A percentile compares a stretch with the other conserved stretches of the same genome.
Conservation (phyloP, 2,888 invertebrate genomes). For the Acholoe squamosa region DNA sequence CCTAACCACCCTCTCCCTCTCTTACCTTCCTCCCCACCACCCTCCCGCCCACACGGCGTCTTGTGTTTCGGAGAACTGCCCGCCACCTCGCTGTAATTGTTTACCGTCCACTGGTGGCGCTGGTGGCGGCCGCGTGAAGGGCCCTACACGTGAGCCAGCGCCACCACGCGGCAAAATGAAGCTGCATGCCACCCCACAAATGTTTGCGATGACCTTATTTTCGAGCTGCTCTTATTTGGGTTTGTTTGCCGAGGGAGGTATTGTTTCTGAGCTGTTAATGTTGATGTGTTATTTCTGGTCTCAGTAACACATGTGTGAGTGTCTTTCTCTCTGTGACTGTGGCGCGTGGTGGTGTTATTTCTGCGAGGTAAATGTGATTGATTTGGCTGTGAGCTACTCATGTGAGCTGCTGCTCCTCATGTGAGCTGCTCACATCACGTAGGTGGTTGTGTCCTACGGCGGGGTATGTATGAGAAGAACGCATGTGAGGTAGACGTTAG, state of each 20-base stretch:
- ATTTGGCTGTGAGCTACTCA: too few species aligned
- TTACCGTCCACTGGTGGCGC: constrained; percentile 47
- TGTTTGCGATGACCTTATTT: background rate
- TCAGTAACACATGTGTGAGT: too few species aligned
- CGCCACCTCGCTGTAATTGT: constrained; percentile 35
- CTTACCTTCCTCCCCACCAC: background rate
- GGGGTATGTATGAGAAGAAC: too few species aligned
- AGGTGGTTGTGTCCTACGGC: too few species aligned
- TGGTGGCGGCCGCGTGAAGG: constrained; percentile 1
- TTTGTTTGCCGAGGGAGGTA: background rate
- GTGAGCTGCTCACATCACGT: too few species aligned
- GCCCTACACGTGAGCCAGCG: background rate
- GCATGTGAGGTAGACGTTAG: too few species aligned
- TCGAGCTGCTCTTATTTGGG: background rate
- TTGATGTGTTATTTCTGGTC: too few species aligned
- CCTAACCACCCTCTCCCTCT: background rate
- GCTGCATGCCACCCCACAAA: background rate
- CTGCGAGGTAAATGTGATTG: too few species aligned
- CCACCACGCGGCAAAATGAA: constrained; percentile 18
- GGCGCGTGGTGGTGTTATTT: too few species aligned
- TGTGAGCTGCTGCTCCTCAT: too few species aligned
- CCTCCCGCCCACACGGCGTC: background rate
- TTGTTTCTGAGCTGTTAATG: background rate
- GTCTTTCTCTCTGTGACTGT: too few species aligned
- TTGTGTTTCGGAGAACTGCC: constrained; percentile 38